Conservation (phyloP, 2,113 vertebrate genomes). For the Engystomops pustulosus region DNA sequence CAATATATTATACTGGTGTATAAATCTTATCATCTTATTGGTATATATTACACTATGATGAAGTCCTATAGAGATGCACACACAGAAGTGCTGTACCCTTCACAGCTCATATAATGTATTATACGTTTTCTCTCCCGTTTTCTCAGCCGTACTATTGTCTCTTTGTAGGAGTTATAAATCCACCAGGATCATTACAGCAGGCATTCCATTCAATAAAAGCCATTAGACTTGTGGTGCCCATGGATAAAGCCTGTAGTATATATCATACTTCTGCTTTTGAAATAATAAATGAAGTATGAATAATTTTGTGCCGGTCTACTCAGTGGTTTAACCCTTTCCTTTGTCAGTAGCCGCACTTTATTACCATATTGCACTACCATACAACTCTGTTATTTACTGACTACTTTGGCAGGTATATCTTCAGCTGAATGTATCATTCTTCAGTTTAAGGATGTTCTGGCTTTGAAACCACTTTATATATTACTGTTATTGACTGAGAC, state of each 20-base stretch:
- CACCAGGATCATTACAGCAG: not conserved
- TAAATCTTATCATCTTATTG: not conserved
- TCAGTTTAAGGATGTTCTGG: not conserved
- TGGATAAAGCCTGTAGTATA: not conserved
- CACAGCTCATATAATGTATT: not conserved
- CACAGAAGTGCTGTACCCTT: not conserved
- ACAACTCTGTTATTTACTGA: constrained; percentile 4
- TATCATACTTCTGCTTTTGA: not conserved
- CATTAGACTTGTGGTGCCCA: not conserved
- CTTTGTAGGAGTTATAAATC: constrained; percentile 33
- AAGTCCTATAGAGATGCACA: not conserved
- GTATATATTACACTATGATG: no score
- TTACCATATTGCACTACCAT: not conserved
- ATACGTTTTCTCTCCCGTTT: not conserved
- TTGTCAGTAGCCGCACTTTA: not conserved
- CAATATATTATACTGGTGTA: not conserved
- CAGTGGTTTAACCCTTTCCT: not conserved
- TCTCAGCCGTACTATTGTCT: not conserved
- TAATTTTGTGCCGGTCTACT: not conserved
- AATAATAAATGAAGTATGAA: constrained; percentile 1
- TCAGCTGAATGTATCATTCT: constrained; percentile 4
- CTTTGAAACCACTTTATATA: constrained; percentile 22
- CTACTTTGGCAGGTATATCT: constrained; percentile 23
- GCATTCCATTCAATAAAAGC: not conserved
- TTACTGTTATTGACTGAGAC: constrained; percentile 28